phyloP scores from a whole-genome alignment of 1,140 invertebrate genomes.

The Drosophila malerkotliana region DNA sequence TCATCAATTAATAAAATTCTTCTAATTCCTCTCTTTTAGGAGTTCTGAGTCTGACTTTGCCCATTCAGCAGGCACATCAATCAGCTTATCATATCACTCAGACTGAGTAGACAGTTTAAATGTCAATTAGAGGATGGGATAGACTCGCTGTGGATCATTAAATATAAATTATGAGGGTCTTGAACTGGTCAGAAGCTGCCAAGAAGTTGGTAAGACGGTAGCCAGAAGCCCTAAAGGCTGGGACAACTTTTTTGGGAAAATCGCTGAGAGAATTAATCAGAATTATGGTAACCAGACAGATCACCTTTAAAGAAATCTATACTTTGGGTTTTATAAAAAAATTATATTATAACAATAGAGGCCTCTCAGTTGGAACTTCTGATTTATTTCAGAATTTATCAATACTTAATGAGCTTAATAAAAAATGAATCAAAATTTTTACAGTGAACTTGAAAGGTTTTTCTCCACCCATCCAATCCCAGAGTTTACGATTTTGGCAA shows the following conservation, averaged over 20 bases:
- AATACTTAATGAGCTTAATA: too few species aligned
- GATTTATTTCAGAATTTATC: too few species aligned
- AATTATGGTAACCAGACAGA: conserved; percentile 31
- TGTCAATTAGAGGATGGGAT: conserved; percentile 67
- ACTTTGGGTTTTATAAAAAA: neutral
- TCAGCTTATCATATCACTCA: conserved; percentile 72
- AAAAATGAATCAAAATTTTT: too few species aligned
- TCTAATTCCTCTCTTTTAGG: conserved; percentile 30
- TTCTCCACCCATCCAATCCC: conserved; percentile 10
- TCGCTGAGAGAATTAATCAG: conserved; percentile 39
- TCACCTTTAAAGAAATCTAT: conserved; percentile 14
- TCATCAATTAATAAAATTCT: conserved; percentile 77
- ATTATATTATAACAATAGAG: too few species aligned
- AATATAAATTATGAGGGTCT: conserved; percentile 78
- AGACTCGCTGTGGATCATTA: conserved; percentile 65
- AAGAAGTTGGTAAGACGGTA: conserved; percentile 34
- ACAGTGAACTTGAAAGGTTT: neutral
- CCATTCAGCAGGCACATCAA: conserved; percentile 54
- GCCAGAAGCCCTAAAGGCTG: conserved; percentile 24
- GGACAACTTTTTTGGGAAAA: conserved; percentile 25
- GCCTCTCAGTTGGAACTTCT: too few species aligned
- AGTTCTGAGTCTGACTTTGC: neutral
- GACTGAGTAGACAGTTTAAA: conserved; percentile 73
- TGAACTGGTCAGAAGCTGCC: conserved; percentile 30
- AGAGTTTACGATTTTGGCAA: conserved; percentile 47